Conservation (phyloP, 2,888 invertebrate genomes). For the Cacoxenus indagator region DNA sequence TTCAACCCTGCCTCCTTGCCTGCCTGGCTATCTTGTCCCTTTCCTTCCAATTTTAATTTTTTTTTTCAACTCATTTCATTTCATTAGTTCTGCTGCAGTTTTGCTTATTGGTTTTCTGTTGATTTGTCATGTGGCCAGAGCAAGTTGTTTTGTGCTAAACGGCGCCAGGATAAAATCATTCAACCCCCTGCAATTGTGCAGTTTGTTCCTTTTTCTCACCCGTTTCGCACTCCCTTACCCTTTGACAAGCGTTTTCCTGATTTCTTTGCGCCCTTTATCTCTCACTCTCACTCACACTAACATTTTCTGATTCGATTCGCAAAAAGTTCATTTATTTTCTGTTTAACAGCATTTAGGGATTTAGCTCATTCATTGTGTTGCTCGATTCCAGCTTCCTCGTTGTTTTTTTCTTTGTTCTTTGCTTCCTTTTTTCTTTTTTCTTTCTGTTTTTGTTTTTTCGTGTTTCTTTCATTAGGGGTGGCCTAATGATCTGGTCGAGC, state of each 20-base stretch:
- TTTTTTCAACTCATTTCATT: not conserved
- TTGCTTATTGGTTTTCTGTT: conserved; percentile 10
- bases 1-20: not conserved
- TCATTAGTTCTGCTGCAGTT: not conserved
- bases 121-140: conserved; percentile 46
- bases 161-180: conserved; percentile 40
- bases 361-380: conserved; percentile 41
- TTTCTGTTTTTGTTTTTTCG: not conserved
- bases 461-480: conserved; percentile 1
- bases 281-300: conserved; percentile 40
- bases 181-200: too few relatives aligned
- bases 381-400: conserved; percentile 48
- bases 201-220: too few relatives aligned
- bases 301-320: conserved; percentile 18
- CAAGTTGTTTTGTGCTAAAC: conserved; percentile 51
- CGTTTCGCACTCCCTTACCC: too few relatives aligned
- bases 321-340: conserved; percentile 60
- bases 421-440: not conserved
- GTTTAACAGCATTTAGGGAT: conserved; percentile 64
- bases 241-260: not conserved
- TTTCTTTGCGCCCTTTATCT: conserved; percentile 23
- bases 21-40: not conserved
- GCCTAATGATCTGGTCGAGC: conserved; percentile 5
- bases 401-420: not conserved
- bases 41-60: not conserved